These are phyloP conservation scores for Sylvia borin DNA, from an alignment of 2,797 vertebrate species.

Conservation along the genomic window DNA sequence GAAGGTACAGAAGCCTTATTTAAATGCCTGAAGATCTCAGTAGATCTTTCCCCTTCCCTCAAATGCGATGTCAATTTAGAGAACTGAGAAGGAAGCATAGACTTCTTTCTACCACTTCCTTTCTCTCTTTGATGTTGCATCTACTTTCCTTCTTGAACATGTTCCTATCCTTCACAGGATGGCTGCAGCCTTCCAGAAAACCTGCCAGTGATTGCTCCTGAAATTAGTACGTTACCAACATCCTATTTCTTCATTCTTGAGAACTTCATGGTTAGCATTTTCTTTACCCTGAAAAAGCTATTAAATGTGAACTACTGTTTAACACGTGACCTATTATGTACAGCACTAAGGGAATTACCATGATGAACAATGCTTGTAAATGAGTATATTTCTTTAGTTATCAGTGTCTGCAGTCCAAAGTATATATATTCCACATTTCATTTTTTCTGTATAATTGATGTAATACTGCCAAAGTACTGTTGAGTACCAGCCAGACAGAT, in stretches of 20 bases:
- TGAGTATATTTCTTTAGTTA: neutral
- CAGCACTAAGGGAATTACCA: neutral
- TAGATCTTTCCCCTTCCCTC: neutral
- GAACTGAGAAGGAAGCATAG: neutral
- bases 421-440: neutral
- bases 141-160: neutral
- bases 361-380: neutral
- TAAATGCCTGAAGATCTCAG: neutral
- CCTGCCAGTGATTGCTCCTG: neutral
- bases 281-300: neutral
- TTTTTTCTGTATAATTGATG: neutral
- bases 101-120: neutral
- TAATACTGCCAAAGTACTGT: neutral
- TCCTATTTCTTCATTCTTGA: neutral
- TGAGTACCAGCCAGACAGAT: accelerated
- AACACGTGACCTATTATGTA: neutral
- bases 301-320: neutral
- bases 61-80: neutral
- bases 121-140: neutral
- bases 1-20: neutral
- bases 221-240: neutral
- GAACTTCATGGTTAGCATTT: neutral
- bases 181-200: neutral
- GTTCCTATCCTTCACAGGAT: neutral
- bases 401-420: neutral